phyloP scores from a whole-genome alignment of 2,888 invertebrate species.

The Melieria picta region DNA sequence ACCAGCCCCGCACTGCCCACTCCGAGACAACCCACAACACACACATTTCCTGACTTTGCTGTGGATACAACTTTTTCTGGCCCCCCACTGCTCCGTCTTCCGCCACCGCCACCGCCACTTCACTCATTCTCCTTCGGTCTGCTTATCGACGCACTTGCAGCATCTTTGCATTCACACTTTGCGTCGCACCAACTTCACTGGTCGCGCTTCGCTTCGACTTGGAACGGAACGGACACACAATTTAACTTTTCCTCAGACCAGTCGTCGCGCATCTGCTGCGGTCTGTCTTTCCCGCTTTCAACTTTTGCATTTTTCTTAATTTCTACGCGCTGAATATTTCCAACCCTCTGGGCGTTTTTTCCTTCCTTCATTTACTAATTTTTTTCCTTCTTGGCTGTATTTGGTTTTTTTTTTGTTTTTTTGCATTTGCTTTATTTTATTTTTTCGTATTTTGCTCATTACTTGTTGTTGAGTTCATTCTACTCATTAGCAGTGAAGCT shows the following conservation, averaged over 20 bases:
- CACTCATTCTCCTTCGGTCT: no score
- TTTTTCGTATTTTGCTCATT: conserved; percentile 34
- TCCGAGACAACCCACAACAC: no score
- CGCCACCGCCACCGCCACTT: background rate
- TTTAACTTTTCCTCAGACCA: background rate
- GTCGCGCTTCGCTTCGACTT: background rate
- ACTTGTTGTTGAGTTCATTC: conserved; percentile 36
- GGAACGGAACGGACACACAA: background rate
- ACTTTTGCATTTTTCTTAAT: conserved; percentile 21
- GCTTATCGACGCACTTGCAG: no score
- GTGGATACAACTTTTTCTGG: background rate
- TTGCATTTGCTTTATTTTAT: background rate
- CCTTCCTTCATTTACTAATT: conserved; percentile 13
- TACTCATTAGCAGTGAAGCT: conserved; percentile 40
- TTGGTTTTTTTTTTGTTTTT: conserved; percentile 1
- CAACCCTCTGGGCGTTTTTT: conserved; percentile 25
- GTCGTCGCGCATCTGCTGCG: background rate
- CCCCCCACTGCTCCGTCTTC: background rate
- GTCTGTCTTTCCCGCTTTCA: conserved; percentile 22
- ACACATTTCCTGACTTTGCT: no score
- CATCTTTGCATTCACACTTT: no score
- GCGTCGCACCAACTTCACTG: conserved; percentile 2
- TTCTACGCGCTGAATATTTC: conserved; percentile 15
- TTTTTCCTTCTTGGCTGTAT: conserved; percentile 14
- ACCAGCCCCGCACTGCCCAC: no score